These are phyloP conservation scores for Chascanopsetta lugubris DNA, from an alignment of 2,113 vertebrate species.

Conservation along the genomic window DNA sequence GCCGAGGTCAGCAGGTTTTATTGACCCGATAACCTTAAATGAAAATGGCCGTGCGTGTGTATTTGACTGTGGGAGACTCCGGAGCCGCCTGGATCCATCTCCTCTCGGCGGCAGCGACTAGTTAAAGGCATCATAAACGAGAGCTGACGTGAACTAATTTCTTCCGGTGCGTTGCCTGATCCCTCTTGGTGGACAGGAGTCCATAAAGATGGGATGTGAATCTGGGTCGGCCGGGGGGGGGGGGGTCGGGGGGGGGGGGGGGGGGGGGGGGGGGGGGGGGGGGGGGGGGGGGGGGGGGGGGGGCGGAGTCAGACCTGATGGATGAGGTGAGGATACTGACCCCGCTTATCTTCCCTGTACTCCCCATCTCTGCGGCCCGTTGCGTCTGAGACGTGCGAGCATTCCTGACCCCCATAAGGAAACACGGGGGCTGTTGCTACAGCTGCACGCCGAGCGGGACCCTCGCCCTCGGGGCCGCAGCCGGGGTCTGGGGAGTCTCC, in stretches of 20 bases:
- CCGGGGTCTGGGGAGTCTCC: conserved; percentile 29
- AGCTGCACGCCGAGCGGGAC: conserved; percentile 70
- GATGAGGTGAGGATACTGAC: conserved; percentile 68
- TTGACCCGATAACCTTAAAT: conserved; percentile 79
- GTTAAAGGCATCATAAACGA: conserved; percentile 73
- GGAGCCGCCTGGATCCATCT: conserved; percentile 34
- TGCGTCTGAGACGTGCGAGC: conserved; percentile 64
- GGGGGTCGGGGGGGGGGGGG: conserved; percentile 58
- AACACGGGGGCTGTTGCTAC: conserved; percentile 72
- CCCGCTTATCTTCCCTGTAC: conserved; percentile 42
- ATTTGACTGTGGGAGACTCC: conserved; percentile 59
- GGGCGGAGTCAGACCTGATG: too few species aligned
- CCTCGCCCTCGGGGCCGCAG: conserved; percentile 41
- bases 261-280: conserved; percentile 39
- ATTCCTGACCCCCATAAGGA: conserved; percentile 69
- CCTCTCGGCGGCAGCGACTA: conserved; percentile 43
- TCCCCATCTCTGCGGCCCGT: conserved; percentile 63
- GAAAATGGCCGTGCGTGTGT: conserved; percentile 62
- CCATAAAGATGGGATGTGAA: conserved; percentile 62
- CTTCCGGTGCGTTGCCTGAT: conserved; percentile 66
- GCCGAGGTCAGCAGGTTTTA: conserved; percentile 75
- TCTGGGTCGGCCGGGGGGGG: conserved; percentile 41
- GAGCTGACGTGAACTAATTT: conserved; percentile 71
- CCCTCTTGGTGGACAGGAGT: conserved; percentile 45
- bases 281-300: conserved; percentile 44